Percentiles rank a stretch among this genome's conserved stretches.
Conservation (phyloP, 2,113 vertebrate species). For the Piprites chloris region DNA sequence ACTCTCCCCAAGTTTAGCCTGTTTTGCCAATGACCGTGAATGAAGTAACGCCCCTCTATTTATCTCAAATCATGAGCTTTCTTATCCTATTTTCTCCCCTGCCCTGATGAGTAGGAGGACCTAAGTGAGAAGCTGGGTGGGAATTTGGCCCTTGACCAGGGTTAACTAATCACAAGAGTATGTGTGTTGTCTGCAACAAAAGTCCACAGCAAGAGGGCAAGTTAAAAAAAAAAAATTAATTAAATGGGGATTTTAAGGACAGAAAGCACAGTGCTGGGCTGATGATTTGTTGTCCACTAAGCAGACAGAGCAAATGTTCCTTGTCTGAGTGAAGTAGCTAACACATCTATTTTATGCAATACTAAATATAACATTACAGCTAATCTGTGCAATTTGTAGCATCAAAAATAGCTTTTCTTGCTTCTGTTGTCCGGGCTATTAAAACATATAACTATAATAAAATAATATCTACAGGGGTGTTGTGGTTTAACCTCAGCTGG, state of each 20-base stretch:
- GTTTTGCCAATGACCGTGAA: background rate
- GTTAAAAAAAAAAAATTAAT: background rate
- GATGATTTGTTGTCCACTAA: slow-evolving; percentile 15
- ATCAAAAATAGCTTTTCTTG: background rate
- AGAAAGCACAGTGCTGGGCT: background rate
- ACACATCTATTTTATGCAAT: slow-evolving; percentile 4
- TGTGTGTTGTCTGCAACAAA: background rate
- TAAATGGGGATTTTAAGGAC: background rate
- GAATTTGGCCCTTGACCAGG: background rate
- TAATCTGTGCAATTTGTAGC: slow-evolving; percentile 52
- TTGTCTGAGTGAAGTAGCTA: slow-evolving; percentile 2
- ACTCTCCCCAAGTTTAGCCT: background rate
- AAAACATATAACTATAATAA: slow-evolving; percentile 33
- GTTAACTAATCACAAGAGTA: background rate
- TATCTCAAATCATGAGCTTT: background rate
- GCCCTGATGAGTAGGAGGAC: background rate
- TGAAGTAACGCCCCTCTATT: background rate
- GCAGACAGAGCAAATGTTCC: background rate
- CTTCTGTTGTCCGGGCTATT: slow-evolving; percentile 5
- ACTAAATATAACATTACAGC: slow-evolving; percentile 45
- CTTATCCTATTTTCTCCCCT: background rate
- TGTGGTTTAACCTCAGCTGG: background rate
- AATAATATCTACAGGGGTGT: background rate
- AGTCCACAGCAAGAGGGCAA: background rate
- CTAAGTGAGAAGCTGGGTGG: background rate